These are phyloP conservation scores for Lepidurus apus DNA, from an alignment of 1,140 invertebrate genomes.

Conservation along the genomic window DNA sequence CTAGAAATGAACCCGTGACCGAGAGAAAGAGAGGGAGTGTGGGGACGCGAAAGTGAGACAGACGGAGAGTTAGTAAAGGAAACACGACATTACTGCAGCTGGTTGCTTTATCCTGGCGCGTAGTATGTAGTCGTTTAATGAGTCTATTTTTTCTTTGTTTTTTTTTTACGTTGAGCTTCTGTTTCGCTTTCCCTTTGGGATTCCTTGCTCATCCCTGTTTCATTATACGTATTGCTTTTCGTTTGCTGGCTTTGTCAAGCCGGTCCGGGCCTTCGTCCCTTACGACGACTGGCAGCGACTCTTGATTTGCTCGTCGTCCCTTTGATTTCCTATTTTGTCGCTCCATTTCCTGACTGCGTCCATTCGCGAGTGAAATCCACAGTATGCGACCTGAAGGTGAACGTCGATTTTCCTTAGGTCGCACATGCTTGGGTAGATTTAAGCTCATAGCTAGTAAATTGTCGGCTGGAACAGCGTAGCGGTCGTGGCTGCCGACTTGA, in stretches of 20 bases:
- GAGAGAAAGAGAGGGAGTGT: too few relatives aligned
- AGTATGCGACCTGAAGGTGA: not conserved
- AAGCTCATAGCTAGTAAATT: not conserved
- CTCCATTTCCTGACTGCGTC: conserved; percentile 5
- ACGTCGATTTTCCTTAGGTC: not conserved
- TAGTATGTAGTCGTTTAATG: not conserved
- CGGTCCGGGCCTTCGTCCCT: not conserved
- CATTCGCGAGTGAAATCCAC: not conserved
- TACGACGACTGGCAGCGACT: not conserved
- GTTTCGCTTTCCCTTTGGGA: not conserved
- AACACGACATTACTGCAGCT: not conserved
- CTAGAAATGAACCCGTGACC: not conserved
- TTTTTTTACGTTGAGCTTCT: not conserved
- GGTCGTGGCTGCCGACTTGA: not conserved
- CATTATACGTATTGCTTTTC: not conserved
- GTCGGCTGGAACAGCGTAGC: not conserved
- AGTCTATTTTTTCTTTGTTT: not conserved
- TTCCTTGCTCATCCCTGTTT: not conserved
- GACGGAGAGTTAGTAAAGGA: not conserved
- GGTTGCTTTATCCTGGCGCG: not conserved
- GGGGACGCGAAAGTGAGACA: not conserved
- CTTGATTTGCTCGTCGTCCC: not conserved
- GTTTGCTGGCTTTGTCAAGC: not conserved
- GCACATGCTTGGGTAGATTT: not conserved
- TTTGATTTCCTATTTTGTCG: not conserved